Evolutionary conservation across 2,113 vertebrate species (phyloP), one percentile per base, ranked within the genome.

Genomic region (Ceyx margarethae): DNA sequence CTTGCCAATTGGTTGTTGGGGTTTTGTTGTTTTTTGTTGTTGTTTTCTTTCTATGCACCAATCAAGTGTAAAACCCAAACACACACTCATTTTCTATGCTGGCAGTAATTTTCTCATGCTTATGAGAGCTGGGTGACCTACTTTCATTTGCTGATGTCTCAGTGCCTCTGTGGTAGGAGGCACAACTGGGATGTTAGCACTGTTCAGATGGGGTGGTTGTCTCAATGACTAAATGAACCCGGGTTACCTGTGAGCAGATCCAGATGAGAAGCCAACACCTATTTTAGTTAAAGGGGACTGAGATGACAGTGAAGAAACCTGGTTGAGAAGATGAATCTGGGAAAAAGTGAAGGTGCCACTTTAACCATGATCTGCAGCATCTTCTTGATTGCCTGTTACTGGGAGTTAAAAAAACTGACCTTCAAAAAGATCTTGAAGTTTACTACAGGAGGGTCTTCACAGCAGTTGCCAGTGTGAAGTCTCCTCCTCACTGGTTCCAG

Each of bases 51-150:
- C 66, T 66, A 40, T 60, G 61, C 79, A 83, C 84, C 89, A 83
- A 78, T 22, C 10, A 50, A 78, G 18, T 56, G 29, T 43, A 72
- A 94, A 91, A 20, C 68, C 31, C 15, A 1, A 81, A 60, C 60
- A 48, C 87, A 62, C 29, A 46, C 42, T 50, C 11, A n/a, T 94
- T 90, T 79, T 81, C 80, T 84, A 1, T 57, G 48, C 73, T 91
- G 73, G 73, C 83, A 91, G 6, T 76, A 40, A 19, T 68, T 87
- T 81, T 61, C 85, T 95, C 85, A 61, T 23, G 72, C 33, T 80
- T 33, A 37, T 75, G 67, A 66, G 67, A 94, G 85, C 80, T 54
- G 60, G 85, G 61, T 75, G 65, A 91, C 88, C 82, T 90, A 78
- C 73, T 94, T 95, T 51, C 35, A 68, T 75, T 78, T 86, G 82